Conservation (phyloP, 2,888 invertebrate species). For the Drosophila affinis region DNA sequence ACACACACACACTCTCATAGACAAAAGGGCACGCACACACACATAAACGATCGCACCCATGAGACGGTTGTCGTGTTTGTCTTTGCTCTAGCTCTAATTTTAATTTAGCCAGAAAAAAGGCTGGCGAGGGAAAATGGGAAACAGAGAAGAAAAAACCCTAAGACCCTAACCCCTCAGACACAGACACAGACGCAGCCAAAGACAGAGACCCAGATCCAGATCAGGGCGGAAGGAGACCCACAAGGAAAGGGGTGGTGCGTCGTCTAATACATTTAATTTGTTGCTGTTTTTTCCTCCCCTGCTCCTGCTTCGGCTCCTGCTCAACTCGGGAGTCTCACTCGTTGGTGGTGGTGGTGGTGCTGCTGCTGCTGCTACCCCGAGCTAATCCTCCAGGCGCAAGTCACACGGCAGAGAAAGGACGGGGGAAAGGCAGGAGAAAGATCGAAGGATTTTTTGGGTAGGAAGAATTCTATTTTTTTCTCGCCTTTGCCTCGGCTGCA, state of each 20-base stretch:
- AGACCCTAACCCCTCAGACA: constrained; percentile 50
- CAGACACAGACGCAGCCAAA: constrained; percentile 23
- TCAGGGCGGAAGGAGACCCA: constrained; percentile 21
- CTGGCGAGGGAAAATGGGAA: constrained; percentile 7
- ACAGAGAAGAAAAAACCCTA: constrained; percentile 30
- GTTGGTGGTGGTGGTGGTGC: too few relatives aligned
- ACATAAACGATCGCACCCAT: constrained; percentile 69
- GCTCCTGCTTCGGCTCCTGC: not conserved
- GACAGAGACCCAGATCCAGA: constrained; percentile 42
- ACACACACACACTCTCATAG: constrained; percentile 27
- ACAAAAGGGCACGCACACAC: constrained; percentile 18
- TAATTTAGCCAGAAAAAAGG: constrained; percentile 64
- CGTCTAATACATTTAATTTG: constrained; percentile 75
- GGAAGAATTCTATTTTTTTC: constrained; percentile 62
- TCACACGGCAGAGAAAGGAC: constrained; percentile 39
- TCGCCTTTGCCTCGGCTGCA: constrained; percentile 48
- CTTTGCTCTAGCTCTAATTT: constrained; percentile 79
- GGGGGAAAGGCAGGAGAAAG: constrained; percentile 5
- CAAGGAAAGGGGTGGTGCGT: constrained; percentile 67
- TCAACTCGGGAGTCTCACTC: not conserved
- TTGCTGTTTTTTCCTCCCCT: constrained; percentile 60
- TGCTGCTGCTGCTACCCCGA: constrained; percentile 48
- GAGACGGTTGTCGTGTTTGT: constrained; percentile 48
- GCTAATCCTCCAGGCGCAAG: constrained; percentile 70
- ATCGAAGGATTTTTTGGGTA: constrained; percentile 36